phyloP scores from a whole-genome alignment of 2,888 invertebrate genomes.

The Hydriomena furcata region DNA sequence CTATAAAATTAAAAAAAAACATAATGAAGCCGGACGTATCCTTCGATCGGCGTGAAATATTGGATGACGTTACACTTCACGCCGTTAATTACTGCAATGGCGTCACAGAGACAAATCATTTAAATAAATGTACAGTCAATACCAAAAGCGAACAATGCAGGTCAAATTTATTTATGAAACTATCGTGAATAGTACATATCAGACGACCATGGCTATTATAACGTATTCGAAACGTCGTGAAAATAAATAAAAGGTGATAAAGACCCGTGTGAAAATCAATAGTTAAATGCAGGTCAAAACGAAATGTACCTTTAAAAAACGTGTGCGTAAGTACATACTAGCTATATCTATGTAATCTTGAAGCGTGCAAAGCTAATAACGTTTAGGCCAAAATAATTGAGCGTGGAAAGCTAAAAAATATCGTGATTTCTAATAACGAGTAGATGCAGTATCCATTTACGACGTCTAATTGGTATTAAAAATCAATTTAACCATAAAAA shows the following conservation, averaged over 20 bases:
- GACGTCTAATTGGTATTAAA: constrained; percentile 15
- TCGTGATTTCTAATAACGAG: constrained; percentile 2
- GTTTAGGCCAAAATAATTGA: neutral
- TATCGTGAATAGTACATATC: too few species aligned
- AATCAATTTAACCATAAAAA: constrained; percentile 22
- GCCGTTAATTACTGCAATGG: constrained; percentile 36
- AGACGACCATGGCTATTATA: too few species aligned
- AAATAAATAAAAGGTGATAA: too few species aligned
- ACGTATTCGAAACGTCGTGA: too few species aligned
- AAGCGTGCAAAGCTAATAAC: too few species aligned
- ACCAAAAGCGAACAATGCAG: constrained; percentile 1
- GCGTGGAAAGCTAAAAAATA: constrained; percentile 15
- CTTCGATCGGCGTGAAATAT: constrained; percentile 36
- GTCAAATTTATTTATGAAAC: neutral
- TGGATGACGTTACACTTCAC: constrained; percentile 34
- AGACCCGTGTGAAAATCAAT: too few species aligned
- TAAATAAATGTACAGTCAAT: constrained; percentile 28
- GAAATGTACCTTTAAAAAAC: too few species aligned
- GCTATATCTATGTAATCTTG: too few species aligned
- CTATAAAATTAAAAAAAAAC: constrained; percentile 12
- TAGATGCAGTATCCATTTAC: constrained; percentile 13
- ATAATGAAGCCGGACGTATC: constrained; percentile 28
- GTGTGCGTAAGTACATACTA: too few species aligned
- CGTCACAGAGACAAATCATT: constrained; percentile 37
- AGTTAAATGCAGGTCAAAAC: too few species aligned